Conservation (phyloP, 2,888 invertebrate species). For the Pheosia tremula region DNA sequence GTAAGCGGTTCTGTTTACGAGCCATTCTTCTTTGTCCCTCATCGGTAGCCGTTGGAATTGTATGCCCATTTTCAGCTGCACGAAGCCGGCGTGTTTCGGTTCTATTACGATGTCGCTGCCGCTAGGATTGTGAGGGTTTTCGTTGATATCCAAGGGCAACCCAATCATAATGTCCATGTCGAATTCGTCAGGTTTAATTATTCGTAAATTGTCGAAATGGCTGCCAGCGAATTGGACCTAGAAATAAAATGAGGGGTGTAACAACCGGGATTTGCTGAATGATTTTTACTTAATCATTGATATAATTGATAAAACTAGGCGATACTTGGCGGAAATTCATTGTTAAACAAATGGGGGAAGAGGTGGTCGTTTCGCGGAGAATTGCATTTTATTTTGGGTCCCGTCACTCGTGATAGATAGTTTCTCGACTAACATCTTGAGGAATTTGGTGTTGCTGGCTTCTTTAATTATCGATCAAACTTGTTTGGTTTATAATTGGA, state of each 20-base stretch:
- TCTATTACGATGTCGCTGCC: conserved; percentile 67
- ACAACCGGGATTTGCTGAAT: too few species aligned
- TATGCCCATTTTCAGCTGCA: conserved; percentile 66
- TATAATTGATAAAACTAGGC: too few species aligned
- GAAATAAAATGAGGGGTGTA: conserved; percentile 8
- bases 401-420: too few species aligned
- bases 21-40: conserved; percentile 54
- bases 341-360: too few species aligned
- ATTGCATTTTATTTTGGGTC: too few species aligned
- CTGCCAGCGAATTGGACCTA: conserved; percentile 84
- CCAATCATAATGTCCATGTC: conserved; percentile 84
- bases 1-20: conserved; percentile 61
- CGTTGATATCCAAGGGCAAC: conserved; percentile 68
- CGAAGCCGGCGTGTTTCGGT: conserved; percentile 69
- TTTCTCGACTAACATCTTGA: too few species aligned
- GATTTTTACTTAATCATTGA: too few species aligned
- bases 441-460: too few species aligned
- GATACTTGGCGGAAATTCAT: too few species aligned
- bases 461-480: too few species aligned
- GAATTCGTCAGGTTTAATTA: conserved; percentile 84
- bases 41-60: conserved; percentile 57
- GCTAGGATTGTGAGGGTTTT: conserved; percentile 34
- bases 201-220: conserved; percentile 83
- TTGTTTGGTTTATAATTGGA: too few species aligned
- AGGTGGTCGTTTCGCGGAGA: too few species aligned